phyloP scores from a whole-genome alignment of 2,888 invertebrate genomes.

The Brenthis daphne region DNA sequence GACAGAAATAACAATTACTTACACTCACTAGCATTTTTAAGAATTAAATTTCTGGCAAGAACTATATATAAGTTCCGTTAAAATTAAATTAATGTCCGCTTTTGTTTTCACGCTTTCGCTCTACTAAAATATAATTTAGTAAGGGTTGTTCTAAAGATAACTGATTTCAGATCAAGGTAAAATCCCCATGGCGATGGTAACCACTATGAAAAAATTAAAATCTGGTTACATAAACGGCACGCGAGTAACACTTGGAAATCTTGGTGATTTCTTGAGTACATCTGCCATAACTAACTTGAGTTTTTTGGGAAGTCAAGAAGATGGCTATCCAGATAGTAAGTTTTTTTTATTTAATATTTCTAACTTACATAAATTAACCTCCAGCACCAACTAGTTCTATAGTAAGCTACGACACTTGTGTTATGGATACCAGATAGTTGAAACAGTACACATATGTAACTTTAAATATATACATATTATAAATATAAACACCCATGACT shows the following conservation, averaged over 20 bases:
- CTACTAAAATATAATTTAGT: not conserved
- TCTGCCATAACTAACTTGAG: slow-evolving; percentile 98
- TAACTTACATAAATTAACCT: no score
- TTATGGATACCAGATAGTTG: no score
- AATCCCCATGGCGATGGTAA: slow-evolving; percentile 96
- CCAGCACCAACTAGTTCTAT: no score
- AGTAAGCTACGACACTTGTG: no score
- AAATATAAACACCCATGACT: no score
- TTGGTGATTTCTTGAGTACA: slow-evolving; percentile 97
- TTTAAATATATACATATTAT: no score
- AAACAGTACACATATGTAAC: no score
- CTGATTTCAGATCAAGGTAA: slow-evolving; percentile 90
- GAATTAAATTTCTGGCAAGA: no score
- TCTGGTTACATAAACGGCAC: slow-evolving; percentile 99
- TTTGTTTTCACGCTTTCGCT: slow-evolving; percentile 11
- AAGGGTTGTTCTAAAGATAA: not conserved
- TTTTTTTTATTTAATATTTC: slow-evolving; percentile 41
- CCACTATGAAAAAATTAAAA: slow-evolving; percentile 98
- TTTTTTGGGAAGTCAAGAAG: slow-evolving; percentile 96
- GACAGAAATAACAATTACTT: no score
- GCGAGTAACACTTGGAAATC: slow-evolving; percentile 95
- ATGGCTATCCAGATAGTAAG: slow-evolving; percentile 93
- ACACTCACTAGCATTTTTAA: no score
- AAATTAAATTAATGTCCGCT: no score
- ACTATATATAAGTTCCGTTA: no score